Evolutionary conservation across 2,888 invertebrate genomes (phyloP), one percentile per base, ranked within the genome.

Genomic region (Reticulitermes lucifugus): DNA sequence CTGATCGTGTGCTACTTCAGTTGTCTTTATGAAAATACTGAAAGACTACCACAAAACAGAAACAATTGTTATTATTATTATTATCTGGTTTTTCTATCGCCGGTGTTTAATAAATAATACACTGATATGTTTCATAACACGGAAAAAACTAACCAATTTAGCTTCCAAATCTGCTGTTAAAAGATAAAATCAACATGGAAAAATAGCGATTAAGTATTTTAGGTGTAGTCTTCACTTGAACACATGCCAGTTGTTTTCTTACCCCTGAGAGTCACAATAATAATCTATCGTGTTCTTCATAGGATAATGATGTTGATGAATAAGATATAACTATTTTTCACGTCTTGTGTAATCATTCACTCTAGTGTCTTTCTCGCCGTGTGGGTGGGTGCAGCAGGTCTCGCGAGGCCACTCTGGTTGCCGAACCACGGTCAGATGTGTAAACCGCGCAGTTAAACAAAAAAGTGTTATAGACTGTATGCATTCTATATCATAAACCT

Each of bases 291-390:
- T 77, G 46, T 46, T 77, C 77, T 77, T 41, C 29, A 77, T 77
- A 77, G 77, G 77, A 77, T 46, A 77, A 70, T 35, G 80, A 81
- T 81, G 81, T 81, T 81, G 81, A 81, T 81, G 18, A 65, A 81
- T 81, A 41, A 81, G 65, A 85, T 83, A 55, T 83, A 83, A 80
- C 84, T 86, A 84, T 85, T 86, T 85, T 84, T 80, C 85, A 83
- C 84, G 79, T 83, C 85, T 85, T 84, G 81, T 86, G 71, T 85
- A 55, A 85, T 55, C 81, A 85, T 83, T 86, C 86, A 86, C 86
- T 86, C 86, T 86, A 86, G 86, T 86, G 86, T 86, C 86, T 86
- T 86, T 86, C 86, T 86, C 84, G 86, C 84, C 81, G 80, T 79
- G 80, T 79, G 83, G 80, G 46, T 9, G 46, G 77, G 22, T 14